phyloP scores from a whole-genome alignment of 2,888 invertebrate genomes.

The Rhagonycha lutea region DNA sequence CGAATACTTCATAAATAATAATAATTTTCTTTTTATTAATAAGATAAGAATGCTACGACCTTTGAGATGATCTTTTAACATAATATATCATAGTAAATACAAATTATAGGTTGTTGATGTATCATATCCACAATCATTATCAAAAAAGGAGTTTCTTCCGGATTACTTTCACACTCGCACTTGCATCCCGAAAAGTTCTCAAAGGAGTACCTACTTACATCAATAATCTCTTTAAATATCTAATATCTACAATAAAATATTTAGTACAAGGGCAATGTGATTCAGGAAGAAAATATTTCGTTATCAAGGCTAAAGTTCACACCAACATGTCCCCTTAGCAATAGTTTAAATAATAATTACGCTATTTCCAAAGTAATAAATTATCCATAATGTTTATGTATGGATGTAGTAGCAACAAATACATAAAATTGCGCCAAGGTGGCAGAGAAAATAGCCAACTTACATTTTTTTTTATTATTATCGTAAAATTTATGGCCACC shows the following conservation, averaged over 20 bases:
- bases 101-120: background rate
- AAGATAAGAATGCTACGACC: slow-evolving; percentile 6
- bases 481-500: background rate
- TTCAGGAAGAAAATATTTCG: background rate
- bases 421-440: background rate
- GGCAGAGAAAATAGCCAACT: background rate
- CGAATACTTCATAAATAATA: background rate
- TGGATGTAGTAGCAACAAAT: background rate
- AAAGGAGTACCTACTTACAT: background rate
- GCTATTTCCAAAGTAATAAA: background rate
- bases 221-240: background rate
- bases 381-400: background rate
- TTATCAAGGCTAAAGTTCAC: background rate
- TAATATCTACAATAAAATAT: background rate
- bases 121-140: background rate
- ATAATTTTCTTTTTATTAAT: background rate
- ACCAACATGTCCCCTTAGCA: background rate
- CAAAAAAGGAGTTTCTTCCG: background rate
- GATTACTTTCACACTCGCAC: background rate
- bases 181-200: background rate
- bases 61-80: slow-evolving; percentile 6
- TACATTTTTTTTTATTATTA: background rate
- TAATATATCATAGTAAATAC: background rate
- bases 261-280: background rate
- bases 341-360: background rate